Percentiles rank a stretch among this genome's conserved stretches.
Conservation (phyloP, 2,888 invertebrate species). For the Carpatolechia fugitivella region DNA sequence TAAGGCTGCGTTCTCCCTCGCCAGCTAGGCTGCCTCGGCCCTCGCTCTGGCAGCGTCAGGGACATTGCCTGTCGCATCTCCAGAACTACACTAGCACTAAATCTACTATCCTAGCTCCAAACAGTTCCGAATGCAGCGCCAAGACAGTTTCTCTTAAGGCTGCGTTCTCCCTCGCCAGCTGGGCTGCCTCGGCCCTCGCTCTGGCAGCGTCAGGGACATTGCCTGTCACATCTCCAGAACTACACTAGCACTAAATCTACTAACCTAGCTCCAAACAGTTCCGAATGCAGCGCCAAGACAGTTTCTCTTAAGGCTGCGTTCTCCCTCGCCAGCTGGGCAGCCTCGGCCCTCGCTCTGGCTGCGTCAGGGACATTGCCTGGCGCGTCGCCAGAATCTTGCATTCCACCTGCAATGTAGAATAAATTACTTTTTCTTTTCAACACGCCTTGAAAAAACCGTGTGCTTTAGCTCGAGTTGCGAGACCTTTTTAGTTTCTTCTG, state of each 20-base stretch:
- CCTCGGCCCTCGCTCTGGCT: constrained; percentile 81
- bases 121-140: constrained; percentile 88
- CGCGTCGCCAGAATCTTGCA: constrained; percentile 54
- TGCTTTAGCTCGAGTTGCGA: too few species aligned
- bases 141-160: constrained; percentile 85
- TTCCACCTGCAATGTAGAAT: constrained; percentile 39
- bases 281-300: constrained; percentile 86
- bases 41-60: constrained; percentile 77
- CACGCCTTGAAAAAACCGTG: too few species aligned
- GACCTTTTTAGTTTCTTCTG: too few species aligned
- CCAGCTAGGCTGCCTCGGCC: constrained; percentile 79
- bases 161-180: constrained; percentile 83
- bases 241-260: too few species aligned
- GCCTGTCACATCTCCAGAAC: constrained; percentile 50
- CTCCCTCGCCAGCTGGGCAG: constrained; percentile 81
- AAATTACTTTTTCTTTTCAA: constrained; percentile 16
- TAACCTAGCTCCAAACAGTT: constrained; percentile 87
- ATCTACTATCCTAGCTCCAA: constrained; percentile 85
- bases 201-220: constrained; percentile 69
- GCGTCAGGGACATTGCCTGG: constrained; percentile 53
- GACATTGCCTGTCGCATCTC: constrained; percentile 51
- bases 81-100: too few species aligned
- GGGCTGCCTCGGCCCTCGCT: constrained; percentile 80
- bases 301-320: constrained; percentile 85
- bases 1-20: constrained; percentile 84